A percentile compares a stretch with the other conserved stretches of the same genome.
These are phyloP conservation scores for Parthenolecanium corni DNA, from an alignment of 2,888 invertebrate species.

Conservation along the genomic window DNA sequence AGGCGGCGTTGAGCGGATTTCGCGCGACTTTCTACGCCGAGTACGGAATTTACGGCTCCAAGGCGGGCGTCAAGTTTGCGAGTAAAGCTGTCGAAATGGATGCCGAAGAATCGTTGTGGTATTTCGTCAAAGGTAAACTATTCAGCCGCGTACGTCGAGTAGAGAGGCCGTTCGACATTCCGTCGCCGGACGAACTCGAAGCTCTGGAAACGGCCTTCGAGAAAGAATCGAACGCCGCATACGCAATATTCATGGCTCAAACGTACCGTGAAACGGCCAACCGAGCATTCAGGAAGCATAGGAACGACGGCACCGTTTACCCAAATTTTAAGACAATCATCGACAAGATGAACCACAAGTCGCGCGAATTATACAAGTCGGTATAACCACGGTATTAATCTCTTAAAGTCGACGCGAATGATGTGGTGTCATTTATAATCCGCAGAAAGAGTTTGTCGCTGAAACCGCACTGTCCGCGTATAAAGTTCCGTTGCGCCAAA, in stretches of 20 bases:
- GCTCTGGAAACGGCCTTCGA: not conserved
- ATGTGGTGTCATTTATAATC: too few species aligned
- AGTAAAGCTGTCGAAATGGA: conserved; percentile 7
- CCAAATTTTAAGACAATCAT: not conserved
- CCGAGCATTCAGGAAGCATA: not conserved
- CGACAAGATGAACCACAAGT: conserved; percentile 2
- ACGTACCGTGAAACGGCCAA: conserved; percentile 2
- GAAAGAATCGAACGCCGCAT: not conserved
- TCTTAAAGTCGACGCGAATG: not conserved
- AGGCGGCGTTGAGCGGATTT: not conserved
- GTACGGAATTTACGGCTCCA: conserved; percentile 9
- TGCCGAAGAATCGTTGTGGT: conserved; percentile 1
- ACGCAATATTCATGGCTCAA: not conserved
- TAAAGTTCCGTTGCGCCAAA: conserved; percentile 3
- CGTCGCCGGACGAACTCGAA: not conserved
- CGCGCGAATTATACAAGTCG: not conserved
- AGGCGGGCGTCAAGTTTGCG: not conserved
- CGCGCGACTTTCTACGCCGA: conserved; percentile 6
- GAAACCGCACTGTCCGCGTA: conserved; percentile 6
- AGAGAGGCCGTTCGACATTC: conserved; percentile 10
- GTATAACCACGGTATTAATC: not conserved
- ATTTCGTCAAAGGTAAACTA: conserved; percentile 1
- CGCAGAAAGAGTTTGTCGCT: conserved; percentile 6
- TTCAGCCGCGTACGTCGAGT: not conserved
- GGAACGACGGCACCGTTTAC: not conserved